Percentiles rank a stretch among this genome's conserved stretches.
phyloP scores from a whole-genome alignment of 2,888 invertebrate species.

The Pecten maximus region DNA sequence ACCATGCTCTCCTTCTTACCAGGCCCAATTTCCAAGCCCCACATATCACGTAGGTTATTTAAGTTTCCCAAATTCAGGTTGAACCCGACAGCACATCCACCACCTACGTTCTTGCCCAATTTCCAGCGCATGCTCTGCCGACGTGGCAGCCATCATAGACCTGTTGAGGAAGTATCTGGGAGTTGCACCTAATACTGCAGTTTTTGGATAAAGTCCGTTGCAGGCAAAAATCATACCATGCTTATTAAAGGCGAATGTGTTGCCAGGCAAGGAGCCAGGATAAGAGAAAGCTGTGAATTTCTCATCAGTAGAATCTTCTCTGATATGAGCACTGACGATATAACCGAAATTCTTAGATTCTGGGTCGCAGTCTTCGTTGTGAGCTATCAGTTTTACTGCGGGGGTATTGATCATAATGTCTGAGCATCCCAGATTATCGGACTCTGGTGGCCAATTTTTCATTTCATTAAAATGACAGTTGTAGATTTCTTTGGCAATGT shows the following conservation, averaged over 20 bases:
- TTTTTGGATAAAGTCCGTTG: conserved; percentile 23
- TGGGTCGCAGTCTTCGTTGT: conserved; percentile 61
- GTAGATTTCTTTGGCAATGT: conserved; percentile 54
- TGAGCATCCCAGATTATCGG: conserved; percentile 56
- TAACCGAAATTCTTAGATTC: conserved; percentile 56
- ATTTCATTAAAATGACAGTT: conserved; percentile 41
- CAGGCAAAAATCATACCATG: conserved; percentile 23
- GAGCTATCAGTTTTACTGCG: conserved; percentile 43
- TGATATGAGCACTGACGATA: conserved; percentile 55
- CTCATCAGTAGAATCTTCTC: conserved; percentile 48
- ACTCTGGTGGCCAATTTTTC: neutral
- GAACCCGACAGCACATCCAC: conserved; percentile 31
- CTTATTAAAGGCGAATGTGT: neutral
- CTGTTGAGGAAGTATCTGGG: conserved; percentile 30
- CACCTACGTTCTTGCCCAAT: conserved; percentile 6
- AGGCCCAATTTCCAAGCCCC: neutral
- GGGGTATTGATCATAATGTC: conserved; percentile 58
- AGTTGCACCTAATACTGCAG: conserved; percentile 3
- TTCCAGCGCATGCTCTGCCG: conserved; percentile 10
- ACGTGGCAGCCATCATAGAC: neutral
- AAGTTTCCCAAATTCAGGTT: neutral
- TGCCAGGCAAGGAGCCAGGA: conserved; percentile 49
- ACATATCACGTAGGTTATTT: neutral
- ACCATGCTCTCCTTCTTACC: neutral
- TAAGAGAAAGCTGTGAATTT: conserved; percentile 60